Evolutionary conservation across 2,797 vertebrate species (phyloP).

Genomic region (Sciurus carolinensis): DNA sequence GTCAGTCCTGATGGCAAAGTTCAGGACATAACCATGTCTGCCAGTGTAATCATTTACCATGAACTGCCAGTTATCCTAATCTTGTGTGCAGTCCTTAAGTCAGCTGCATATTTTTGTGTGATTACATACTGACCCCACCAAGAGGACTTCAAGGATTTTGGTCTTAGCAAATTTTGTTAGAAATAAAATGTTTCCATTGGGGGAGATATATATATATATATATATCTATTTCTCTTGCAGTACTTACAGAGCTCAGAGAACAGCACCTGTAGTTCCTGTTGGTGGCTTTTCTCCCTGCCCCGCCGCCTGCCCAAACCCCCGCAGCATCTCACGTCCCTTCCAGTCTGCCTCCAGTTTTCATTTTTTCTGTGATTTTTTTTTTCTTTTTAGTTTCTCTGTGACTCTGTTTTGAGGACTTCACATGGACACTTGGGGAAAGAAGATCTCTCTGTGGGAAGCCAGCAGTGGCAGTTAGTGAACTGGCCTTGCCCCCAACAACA

Average conservation of each 20-base stretch:
- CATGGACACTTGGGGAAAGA: conserved; percentile 61
- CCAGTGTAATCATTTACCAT: conserved; percentile 89
- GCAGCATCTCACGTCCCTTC: neutral
- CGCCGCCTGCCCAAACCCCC: no score
- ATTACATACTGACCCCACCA: conserved; percentile 87
- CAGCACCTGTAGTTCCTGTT: conserved; percentile 30
- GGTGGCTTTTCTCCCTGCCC: neutral
- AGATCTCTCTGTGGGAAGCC: neutral
- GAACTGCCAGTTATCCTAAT: conserved; percentile 88
- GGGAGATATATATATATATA: neutral
- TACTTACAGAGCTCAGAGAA: conserved; percentile 62
- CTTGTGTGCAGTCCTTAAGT: conserved; percentile 83
- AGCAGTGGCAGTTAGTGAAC: conserved; percentile 59
- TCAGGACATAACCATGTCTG: conserved; percentile 87
- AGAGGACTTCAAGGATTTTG: conserved; percentile 79
- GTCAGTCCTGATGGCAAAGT: conserved; percentile 87
- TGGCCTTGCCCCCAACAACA: conserved; percentile 68
- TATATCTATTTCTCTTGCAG: conserved; percentile 53
- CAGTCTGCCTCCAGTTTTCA: conserved; percentile 73
- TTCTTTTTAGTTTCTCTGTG: neutral
- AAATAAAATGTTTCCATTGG: conserved; percentile 79
- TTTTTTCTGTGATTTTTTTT: conserved; percentile 66
- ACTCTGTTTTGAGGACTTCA: conserved; percentile 72
- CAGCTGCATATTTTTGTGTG: conserved; percentile 83
- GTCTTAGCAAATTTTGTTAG: conserved; percentile 83